Conservation (phyloP, 2,797 vertebrate species). For the Melanotaenia maccullochi region DNA sequence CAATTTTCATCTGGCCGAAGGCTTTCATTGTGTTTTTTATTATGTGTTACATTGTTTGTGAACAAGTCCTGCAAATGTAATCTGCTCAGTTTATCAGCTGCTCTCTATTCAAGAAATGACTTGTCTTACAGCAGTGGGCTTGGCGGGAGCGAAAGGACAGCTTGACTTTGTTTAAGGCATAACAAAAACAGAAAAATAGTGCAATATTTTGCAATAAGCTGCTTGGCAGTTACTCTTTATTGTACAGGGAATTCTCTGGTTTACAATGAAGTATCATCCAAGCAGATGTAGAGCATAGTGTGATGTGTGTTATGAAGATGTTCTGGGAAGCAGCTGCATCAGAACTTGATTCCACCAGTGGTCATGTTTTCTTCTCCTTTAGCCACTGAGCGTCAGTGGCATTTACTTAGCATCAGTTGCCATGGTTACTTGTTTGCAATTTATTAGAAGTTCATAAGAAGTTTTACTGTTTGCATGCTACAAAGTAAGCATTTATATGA, state of each 20-base stretch:
- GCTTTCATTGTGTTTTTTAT: conserved; percentile 72
- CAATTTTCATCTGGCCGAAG: conserved; percentile 59
- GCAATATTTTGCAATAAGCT: conserved; percentile 23
- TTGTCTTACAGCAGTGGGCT: conserved; percentile 56
- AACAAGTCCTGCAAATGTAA: conserved; percentile 65
- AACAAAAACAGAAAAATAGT: conserved; percentile 48
- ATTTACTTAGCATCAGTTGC: conserved; percentile 17
- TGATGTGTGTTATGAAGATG: conserved; percentile 16
- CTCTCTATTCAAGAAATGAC: conserved; percentile 48
- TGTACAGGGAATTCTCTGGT: conserved; percentile 31
- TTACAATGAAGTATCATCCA: conserved; percentile 14
- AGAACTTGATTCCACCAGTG: neutral
- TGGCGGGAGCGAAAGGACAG: conserved; percentile 47
- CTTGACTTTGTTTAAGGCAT: conserved; percentile 68
- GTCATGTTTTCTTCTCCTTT: neutral
- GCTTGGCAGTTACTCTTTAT: conserved; percentile 28
- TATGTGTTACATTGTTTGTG: conserved; percentile 71
- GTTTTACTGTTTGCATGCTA: conserved; percentile 19
- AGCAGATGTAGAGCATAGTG: conserved; percentile 15
- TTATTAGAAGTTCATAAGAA: neutral
- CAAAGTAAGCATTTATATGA: conserved; percentile 31
- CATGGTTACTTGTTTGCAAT: conserved; percentile 30
- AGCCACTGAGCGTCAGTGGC: neutral
- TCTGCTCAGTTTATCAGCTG: conserved; percentile 64
- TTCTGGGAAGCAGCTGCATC: conserved; percentile 20